Conservation (phyloP, 2,888 invertebrate species). For the Apodemia mormo region DNA sequence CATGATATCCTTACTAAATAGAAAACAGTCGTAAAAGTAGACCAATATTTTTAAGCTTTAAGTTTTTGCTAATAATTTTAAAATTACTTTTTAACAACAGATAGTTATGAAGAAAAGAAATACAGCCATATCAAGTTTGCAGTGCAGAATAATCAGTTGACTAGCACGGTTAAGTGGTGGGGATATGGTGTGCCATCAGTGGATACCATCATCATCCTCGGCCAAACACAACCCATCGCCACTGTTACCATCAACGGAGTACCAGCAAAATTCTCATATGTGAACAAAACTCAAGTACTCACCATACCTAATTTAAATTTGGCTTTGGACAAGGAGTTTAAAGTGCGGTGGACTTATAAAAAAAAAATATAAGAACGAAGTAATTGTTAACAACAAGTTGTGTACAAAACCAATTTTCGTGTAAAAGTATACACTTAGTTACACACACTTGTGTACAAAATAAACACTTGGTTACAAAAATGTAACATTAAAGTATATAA, state of each 20-base stretch:
- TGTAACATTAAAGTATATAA: background rate
- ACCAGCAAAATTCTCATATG: conserved; percentile 52
- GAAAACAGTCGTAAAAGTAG: too few species aligned
- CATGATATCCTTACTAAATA: too few species aligned
- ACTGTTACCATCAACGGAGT: conserved; percentile 53
- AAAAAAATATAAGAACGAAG: conserved; percentile 18
- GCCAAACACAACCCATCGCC: conserved; percentile 48
- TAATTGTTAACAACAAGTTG: background rate
- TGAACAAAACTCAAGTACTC: conserved; percentile 47
- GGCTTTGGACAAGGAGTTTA: conserved; percentile 60
- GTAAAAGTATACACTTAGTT: background rate
- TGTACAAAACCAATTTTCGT: background rate
- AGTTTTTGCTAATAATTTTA: background rate
- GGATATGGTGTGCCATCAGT: conserved; percentile 69
- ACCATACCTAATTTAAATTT: conserved; percentile 54
- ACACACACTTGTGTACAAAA: too few species aligned
- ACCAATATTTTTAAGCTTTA: background rate
- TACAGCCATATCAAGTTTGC: conserved; percentile 80
- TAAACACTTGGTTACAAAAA: too few species aligned
- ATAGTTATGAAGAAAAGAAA: conserved; percentile 81
- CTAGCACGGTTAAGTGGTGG: conserved; percentile 66
- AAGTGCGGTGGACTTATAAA: conserved; percentile 55
- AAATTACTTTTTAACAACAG: conserved; percentile 49
- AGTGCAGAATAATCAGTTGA: conserved; percentile 51
- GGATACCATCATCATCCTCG: conserved; percentile 53